phyloP scores from a whole-genome alignment of 1,140 invertebrate species.

The Bombus waltoni region DNA sequence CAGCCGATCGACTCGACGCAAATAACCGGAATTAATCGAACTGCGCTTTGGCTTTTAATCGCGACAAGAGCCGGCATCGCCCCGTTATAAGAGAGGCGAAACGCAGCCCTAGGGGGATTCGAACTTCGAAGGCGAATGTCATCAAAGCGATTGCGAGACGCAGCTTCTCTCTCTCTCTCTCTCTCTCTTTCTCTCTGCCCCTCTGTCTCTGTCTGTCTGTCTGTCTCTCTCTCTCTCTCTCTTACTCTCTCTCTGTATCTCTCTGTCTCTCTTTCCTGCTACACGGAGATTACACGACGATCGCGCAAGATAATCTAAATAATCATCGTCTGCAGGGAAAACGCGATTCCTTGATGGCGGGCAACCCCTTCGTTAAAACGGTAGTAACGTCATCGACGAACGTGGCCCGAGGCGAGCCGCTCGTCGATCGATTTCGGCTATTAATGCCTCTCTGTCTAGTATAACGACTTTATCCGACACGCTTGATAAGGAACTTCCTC shows the following conservation, averaged over 20 bases:
- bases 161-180: slow-evolving; percentile 24
- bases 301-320: slow-evolving; percentile 68
- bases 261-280: slow-evolving; percentile 24
- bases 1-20: slow-evolving; percentile 37
- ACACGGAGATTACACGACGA: slow-evolving; percentile 59
- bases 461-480: slow-evolving; percentile 12
- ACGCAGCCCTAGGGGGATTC: slow-evolving; percentile 33
- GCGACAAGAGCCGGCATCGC: slow-evolving; percentile 37
- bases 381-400: slow-evolving; percentile 69
- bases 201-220: background rate
- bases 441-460: slow-evolving; percentile 34
- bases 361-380: slow-evolving; percentile 73
- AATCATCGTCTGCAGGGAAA: slow-evolving; percentile 66
- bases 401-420: slow-evolving; percentile 35
- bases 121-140: slow-evolving; percentile 65
- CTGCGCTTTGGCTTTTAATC: slow-evolving; percentile 52
- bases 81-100: slow-evolving; percentile 52
- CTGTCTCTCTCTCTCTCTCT: slow-evolving; percentile 32
- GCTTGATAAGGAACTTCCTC: slow-evolving; percentile 35
- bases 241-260: background rate
- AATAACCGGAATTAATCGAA: slow-evolving; percentile 64
- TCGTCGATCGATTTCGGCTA: slow-evolving; percentile 49
- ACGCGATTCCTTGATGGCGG: slow-evolving; percentile 36
- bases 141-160: slow-evolving; percentile 53
- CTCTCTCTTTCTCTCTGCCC: slow-evolving; percentile 17